Evolutionary conservation across 2,797 vertebrate species (phyloP), one percentile per base, ranked within the genome.

Genomic region (Petrocephalus sullivani): DNA sequence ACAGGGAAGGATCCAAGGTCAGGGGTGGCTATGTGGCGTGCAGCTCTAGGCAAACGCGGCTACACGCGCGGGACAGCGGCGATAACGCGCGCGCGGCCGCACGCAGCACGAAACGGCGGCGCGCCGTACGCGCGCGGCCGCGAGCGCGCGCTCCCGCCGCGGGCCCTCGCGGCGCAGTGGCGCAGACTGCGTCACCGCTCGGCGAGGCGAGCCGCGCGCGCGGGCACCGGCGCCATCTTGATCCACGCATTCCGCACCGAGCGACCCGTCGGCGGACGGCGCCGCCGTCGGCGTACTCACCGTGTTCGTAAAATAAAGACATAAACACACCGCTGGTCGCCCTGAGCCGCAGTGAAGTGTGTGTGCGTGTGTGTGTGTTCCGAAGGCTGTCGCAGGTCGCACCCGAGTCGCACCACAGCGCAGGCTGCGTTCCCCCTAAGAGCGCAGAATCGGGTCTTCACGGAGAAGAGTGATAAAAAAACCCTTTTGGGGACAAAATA

Each of bases 271-370:
- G n/a, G 87, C 41, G 54, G 61, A 67, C n/a, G 58, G 53, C 57
- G 71, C 41, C 41, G 12, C 90, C 92, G 90, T 92, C 90, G 91
- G 89, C 90, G 90, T 92, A 93, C 91, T 96, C 93, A 96, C 96
- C 97, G 96, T 97, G 96, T 97, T 96, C 95, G 95, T 96, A 96
- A 96, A 97, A 97, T 96, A 97, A 97, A 97, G 97, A 97, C 97
- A 97, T 97, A 97, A 97, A 97, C 96, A 96, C 96, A 97, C 95
- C 96, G 95, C 96, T 96, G 96, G 95, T 97, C 95, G 94, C 95
- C 96, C 96, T 93, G 95, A 95, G 95, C 95, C 96, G 96, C 93
- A 95, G 95, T 95, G 96, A 97, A 97, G 92, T 92, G 90, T 86
- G 54, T 83, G 90, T 86, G 67, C 71, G 61, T 88, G 33, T 78